These are phyloP conservation scores for Cricetomys ansorgei DNA, from an alignment of 2,113 vertebrate species.

Conservation along the genomic window DNA sequence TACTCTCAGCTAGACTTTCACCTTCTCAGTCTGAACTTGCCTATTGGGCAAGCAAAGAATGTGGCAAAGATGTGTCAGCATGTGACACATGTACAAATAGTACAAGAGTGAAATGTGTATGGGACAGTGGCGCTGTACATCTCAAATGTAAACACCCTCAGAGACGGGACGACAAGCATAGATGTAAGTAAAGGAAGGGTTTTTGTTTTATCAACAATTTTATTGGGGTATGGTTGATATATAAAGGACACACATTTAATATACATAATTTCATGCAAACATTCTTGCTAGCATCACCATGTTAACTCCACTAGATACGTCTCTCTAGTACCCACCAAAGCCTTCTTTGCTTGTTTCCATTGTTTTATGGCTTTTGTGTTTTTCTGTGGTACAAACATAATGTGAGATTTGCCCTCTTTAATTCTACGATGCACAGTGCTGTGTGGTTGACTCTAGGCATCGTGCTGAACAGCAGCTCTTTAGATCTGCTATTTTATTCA, in stretches of 20 bases:
- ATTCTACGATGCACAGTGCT: background rate
- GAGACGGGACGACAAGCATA: background rate
- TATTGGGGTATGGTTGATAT: background rate
- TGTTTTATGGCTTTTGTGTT: background rate
- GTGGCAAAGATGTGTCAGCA: constrained; percentile 55
- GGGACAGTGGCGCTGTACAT: background rate
- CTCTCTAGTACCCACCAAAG: background rate
- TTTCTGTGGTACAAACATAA: background rate
- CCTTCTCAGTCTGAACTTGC: constrained; percentile 79
- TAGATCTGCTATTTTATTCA: background rate
- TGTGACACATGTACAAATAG: constrained; percentile 53
- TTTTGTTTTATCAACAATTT: background rate
- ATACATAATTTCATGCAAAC: background rate
- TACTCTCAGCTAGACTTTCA: constrained; percentile 78
- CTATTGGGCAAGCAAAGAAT: constrained; percentile 55
- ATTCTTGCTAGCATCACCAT: background rate
- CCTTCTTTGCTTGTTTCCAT: background rate
- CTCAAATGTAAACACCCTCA: constrained; percentile 2
- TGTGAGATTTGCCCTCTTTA: background rate
- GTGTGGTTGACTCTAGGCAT: background rate
- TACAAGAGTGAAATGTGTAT: background rate
- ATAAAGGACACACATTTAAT: background rate
- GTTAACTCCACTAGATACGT: background rate
- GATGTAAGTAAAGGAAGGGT: background rate
- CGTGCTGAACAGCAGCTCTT: background rate